phyloP scores from a whole-genome alignment of 2,113 vertebrate genomes.

The Podiceps cristatus region DNA sequence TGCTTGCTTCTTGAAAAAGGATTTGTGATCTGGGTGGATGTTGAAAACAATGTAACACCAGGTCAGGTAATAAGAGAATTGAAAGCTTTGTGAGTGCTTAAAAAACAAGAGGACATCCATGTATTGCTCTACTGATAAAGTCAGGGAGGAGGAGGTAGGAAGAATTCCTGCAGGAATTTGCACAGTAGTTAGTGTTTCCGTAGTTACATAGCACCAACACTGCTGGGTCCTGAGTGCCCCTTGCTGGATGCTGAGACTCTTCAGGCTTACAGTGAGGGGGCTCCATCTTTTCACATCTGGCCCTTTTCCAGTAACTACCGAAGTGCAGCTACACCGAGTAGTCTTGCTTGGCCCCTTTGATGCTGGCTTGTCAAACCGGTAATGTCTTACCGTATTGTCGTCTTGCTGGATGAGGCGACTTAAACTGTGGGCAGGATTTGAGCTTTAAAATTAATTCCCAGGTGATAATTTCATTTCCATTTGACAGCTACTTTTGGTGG shows the following conservation, averaged over 20 bases:
- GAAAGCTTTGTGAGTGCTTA: neutral
- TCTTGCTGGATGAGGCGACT: neutral
- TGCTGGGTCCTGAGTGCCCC: neutral
- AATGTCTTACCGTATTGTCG: neutral
- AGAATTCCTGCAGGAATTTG: neutral
- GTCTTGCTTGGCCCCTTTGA: neutral
- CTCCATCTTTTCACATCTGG: neutral
- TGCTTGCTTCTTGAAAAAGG: neutral
- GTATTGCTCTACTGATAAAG: rapidly evolving
- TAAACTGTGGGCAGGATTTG: neutral
- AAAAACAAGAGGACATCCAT: rapidly evolving
- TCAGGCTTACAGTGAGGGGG: rapidly evolving
- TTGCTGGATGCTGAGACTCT: neutral
- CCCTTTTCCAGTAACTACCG: neutral
- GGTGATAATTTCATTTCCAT: neutral
- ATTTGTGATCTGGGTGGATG: neutral
- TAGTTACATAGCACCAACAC: neutral
- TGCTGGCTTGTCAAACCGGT: neutral
- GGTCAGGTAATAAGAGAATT: neutral
- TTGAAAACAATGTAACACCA: neutral
- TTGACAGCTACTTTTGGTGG: neutral
- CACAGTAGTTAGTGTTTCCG: neutral
- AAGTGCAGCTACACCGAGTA: neutral
- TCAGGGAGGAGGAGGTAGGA: rapidly evolving
- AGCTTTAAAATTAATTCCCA: neutral